phyloP scores from a whole-genome alignment of 2,888 invertebrate species.

The Linyphia triangularis region DNA sequence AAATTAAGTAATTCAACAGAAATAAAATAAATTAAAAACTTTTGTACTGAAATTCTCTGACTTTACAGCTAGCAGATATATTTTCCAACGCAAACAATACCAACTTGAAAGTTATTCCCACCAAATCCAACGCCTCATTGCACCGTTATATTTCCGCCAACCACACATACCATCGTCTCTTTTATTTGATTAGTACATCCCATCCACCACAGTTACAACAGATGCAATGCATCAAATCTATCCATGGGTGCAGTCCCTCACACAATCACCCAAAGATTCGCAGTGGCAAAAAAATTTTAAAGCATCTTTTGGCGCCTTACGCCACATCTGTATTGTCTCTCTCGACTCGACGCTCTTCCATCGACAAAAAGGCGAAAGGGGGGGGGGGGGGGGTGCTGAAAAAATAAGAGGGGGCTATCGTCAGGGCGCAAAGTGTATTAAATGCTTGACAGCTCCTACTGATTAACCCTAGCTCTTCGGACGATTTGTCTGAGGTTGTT shows the following conservation, averaged over 20 bases:
- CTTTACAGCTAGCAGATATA: too few relatives aligned
- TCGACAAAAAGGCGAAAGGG: neutral
- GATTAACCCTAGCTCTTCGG: slow-evolving; percentile 62
- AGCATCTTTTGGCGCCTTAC: slow-evolving; percentile 52
- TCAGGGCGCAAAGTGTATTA: slow-evolving; percentile 65
- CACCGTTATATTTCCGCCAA: slow-evolving; percentile 19
- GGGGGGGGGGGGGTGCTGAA: neutral
- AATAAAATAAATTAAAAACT: too few relatives aligned
- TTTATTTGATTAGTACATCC: slow-evolving; percentile 59
- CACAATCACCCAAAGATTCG: slow-evolving; percentile 19
- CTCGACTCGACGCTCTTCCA: slow-evolving; percentile 2
- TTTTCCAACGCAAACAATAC: too few relatives aligned
- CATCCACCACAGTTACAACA: neutral
- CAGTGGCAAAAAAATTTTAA: slow-evolving; percentile 55
- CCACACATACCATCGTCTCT: neutral
- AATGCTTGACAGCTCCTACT: slow-evolving; percentile 66
- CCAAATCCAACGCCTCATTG: neutral
- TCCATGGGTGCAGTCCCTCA: neutral
- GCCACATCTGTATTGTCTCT: slow-evolving; percentile 70
- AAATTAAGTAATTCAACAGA: too few relatives aligned
- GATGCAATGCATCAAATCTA: neutral
- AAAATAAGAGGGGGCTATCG: slow-evolving; percentile 37
- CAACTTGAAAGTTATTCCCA: neutral
- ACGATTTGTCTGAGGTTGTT: slow-evolving; percentile 62
- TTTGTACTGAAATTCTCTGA: too few relatives aligned